Evolutionary conservation across 2,888 invertebrate species (phyloP).

Genomic region (Druceiella hillmani): DNA sequence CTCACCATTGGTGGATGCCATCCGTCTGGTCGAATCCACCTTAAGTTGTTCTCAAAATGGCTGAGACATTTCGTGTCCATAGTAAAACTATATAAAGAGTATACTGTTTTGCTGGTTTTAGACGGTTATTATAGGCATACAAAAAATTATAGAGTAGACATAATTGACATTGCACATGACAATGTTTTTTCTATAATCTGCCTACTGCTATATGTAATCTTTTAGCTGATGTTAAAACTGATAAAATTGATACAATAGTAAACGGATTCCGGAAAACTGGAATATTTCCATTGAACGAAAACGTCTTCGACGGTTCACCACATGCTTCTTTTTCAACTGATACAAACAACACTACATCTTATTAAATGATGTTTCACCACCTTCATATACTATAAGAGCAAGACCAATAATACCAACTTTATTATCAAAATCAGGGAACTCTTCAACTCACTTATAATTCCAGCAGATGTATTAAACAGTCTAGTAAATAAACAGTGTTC

Average conservation of each 20-base stretch:
- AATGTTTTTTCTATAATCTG: conserved; percentile 23
- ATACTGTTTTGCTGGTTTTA: conserved; percentile 22
- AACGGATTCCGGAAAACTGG: conserved; percentile 23
- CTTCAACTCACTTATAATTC: no score
- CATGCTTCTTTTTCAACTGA: no score
- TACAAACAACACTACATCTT: no score
- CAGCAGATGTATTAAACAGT: no score
- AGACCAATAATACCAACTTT: no score
- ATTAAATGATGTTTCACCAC: no score
- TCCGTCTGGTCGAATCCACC: conserved; percentile 29
- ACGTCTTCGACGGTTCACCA: no score
- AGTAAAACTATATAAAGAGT: conserved; percentile 17
- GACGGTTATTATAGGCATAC: conserved; percentile 26
- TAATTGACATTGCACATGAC: conserved; percentile 17
- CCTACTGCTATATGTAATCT: conserved; percentile 23
- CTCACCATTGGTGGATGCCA: conserved; percentile 27
- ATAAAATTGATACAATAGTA: conserved; percentile 17
- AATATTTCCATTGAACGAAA: conserved; percentile 21
- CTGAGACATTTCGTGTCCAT: conserved; percentile 26
- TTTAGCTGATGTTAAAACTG: conserved; percentile 17
- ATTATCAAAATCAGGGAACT: no score
- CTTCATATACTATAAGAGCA: no score
- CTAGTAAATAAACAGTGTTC: no score
- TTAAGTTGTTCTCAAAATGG: conserved; percentile 28
- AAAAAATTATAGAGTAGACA: conserved; percentile 25